Evolutionary conservation across 2,113 vertebrate genomes (phyloP), one percentile per base, ranked within the genome.

Genomic region (Hemiprocne comata): DNA sequence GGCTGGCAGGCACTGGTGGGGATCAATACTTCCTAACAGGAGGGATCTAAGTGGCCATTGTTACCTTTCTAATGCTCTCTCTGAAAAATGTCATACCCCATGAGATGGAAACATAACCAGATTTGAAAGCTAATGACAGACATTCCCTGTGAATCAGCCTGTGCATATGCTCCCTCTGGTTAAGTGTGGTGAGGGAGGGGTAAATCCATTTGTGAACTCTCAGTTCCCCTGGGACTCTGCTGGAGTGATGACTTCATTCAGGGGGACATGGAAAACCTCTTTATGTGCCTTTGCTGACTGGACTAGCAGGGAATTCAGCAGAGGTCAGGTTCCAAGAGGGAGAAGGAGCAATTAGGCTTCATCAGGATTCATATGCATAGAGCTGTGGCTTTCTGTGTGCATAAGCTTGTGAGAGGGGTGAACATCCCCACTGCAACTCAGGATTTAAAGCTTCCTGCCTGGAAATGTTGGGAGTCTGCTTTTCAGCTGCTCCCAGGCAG

Each of bases 191-290:
- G 29, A 50, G 62, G 70, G 88, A 50, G 78, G 60, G 82, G 51
- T 65, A 24, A 67, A 42, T 40, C 85, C 94, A 85, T 95, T 78
- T 75, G 90, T 94, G 94, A 78, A 7, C 90, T 53, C 81, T 64
- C 26, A 3, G 13, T 38, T 67, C 87, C 87, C 73, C n/a, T 36
- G 69, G 88, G 61, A 44, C 26, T 48, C 53, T 31, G 73, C 67
- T 54, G 88, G 54, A 66, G 53, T 11, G 53, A 60, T 93, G 94
- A 93, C 50, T 83, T 90, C 91, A 95, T 88, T 44, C 5, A 0
- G 17, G 57, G 66, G 61, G 38, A 29, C 8, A 3, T 13, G 60
- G 61, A 58, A 74, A 53, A 21, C 48, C 64, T 51, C 61, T 50
- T 67, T n/a, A 10, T 2, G 26, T 70, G 67, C 29, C 64, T 81